phyloP scores from a whole-genome alignment of 2,797 vertebrate genomes.

The Florisuga fusca region DNA sequence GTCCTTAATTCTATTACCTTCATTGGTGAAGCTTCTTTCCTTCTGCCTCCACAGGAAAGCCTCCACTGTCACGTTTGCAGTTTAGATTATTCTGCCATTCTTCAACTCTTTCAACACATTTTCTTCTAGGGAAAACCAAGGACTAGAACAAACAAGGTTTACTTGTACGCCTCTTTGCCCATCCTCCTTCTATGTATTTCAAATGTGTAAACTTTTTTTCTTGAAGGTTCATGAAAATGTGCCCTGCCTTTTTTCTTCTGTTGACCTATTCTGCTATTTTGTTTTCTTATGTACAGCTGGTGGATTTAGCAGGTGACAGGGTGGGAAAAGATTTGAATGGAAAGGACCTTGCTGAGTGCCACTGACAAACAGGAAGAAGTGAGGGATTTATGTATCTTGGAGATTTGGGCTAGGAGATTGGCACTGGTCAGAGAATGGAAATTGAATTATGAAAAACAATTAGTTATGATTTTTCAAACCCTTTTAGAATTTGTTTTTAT shows the following conservation, averaged over 20 bases:
- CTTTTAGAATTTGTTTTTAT: background rate
- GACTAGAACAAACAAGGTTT: background rate
- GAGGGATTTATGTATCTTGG: background rate
- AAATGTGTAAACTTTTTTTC: background rate
- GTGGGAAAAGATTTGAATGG: background rate
- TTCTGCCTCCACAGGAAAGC: background rate
- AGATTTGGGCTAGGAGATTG: background rate
- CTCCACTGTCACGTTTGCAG: background rate
- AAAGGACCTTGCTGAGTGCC: background rate
- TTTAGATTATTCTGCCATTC: background rate
- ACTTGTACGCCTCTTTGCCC: background rate
- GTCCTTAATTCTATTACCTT: background rate
- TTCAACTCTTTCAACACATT: background rate
- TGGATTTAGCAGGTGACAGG: background rate
- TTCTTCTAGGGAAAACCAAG: background rate
- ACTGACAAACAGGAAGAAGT: background rate
- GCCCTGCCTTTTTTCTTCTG: background rate
- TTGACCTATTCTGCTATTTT: background rate
- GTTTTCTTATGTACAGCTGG: background rate
- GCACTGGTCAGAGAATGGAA: background rate
- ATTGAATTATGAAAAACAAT: background rate
- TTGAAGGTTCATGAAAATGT: background rate
- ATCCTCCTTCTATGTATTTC: background rate
- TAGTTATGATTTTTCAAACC: background rate
- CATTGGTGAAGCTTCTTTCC: background rate